Evolutionary conservation across 2,113 vertebrate species (phyloP).

Genomic region (Podarcis muralis): DNA sequence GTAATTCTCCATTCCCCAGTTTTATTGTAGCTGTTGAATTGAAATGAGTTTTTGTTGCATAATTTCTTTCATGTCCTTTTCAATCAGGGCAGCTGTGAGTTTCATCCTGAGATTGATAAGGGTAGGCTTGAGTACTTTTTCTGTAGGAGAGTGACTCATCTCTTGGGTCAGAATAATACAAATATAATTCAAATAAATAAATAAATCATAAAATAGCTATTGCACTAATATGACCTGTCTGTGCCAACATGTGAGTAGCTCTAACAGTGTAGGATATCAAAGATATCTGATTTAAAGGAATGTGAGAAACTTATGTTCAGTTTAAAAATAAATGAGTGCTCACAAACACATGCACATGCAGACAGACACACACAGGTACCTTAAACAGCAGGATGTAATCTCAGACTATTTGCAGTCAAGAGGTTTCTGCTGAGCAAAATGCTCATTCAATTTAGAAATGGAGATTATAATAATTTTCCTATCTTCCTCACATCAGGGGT

Average conservation of each 20-base stretch:
- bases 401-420: constrained; percentile 75
- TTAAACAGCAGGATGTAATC: constrained; percentile 75
- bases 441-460: constrained; percentile 75
- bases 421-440: constrained; percentile 78
- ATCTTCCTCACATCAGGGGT: constrained; percentile 73
- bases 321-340: constrained; percentile 35
- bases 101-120: neutral
- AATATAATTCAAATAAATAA: too few species aligned
- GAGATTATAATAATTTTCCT: constrained; percentile 80
- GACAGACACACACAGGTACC: constrained; percentile 27
- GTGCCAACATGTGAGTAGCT: neutral
- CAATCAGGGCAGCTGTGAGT: neutral
- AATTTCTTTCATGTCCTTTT: neutral
- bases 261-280: constrained; percentile 23
- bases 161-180: neutral
- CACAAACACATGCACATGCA: neutral
- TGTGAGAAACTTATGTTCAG: constrained; percentile 39
- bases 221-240: neutral
- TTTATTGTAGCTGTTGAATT: neutral
- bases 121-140: neutral
- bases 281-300: constrained; percentile 60
- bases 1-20: neutral
- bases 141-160: neutral
- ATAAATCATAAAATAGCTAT: neutral
- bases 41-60: neutral